Evolutionary conservation across 2,797 vertebrate genomes (phyloP), one percentile per base, ranked within the genome.

Genomic region (Rhabdomys pumilio): DNA sequence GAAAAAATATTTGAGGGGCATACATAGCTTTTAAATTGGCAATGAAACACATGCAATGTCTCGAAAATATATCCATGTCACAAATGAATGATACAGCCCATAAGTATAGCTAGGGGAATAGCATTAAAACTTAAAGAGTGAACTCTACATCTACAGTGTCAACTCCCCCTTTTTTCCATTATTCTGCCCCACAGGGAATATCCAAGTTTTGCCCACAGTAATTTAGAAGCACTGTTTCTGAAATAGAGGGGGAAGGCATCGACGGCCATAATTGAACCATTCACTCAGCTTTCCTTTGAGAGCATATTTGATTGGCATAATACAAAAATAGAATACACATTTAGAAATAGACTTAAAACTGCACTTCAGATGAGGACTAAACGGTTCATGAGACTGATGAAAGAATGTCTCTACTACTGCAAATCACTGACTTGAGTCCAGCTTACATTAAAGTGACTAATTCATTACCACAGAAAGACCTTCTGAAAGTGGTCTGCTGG

Each of bases 301-400:
- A 98, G 93, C 82, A 55, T 94, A 93, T 95, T 96, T 98, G 97
- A 97, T 97, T 97, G 97, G 90, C 97, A 97, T 97, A 97, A 97
- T 96, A 94, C 93, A 97, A 97, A 98, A 97, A 98, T 97, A 98
- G 97, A 98, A 97, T 90, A 89, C 93, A 95, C 88, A 93, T 97
- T 97, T 94, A 97, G 97, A 97, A 97, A 97, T 93, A 96, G 95
- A 93, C 79, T 95, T 97, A 97, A 97, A 97, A 96, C 94, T 95
- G 50, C 72, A 97, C 85, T 97, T 93, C 90, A 96, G 97, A 98
- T 83, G 77, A 84, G 26, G 26, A 96, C 95, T 97, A 98, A 97
- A 97, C 97, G 93, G 95, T 97, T 97, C 96, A 95, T 91, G 84
- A 96, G 94, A 97, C 88, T 98, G 97, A 97, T 96, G 95, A 97